Conservation (phyloP, 2,888 invertebrate genomes). For the Limenitis arthemis region DNA sequence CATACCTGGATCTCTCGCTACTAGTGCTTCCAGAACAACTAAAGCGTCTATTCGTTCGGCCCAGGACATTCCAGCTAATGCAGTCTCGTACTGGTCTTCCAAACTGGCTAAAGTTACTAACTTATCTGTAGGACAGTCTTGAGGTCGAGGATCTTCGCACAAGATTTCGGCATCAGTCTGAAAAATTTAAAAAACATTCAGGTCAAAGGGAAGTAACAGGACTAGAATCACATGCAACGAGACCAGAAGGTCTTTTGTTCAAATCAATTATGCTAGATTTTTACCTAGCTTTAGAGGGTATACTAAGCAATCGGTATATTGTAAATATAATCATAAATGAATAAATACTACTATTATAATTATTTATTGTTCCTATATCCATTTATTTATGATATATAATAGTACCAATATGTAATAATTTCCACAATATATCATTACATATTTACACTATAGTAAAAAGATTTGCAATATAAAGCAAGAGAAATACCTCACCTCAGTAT, state of each 20-base stretch:
- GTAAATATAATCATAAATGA: too few relatives aligned
- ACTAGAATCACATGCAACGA: too few relatives aligned
- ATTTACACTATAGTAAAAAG: neutral
- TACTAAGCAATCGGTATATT: too few relatives aligned
- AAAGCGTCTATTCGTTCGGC: conserved; percentile 88
- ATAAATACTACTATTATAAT: too few relatives aligned
- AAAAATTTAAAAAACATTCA: neutral
- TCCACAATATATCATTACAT: too few relatives aligned
- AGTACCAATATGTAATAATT: too few relatives aligned
- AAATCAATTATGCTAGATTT: too few relatives aligned
- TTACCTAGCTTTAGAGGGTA: too few relatives aligned
- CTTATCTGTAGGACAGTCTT: conserved; percentile 30
- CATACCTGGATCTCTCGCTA: conserved; percentile 88
- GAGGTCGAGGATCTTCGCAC: conserved; percentile 47
- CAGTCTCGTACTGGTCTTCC: conserved; percentile 79
- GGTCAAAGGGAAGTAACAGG: too few relatives aligned
- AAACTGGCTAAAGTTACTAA: conserved; percentile 50
- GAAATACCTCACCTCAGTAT: conserved; percentile 69
- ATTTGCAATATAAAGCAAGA: neutral
- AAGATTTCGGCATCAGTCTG: conserved; percentile 78
- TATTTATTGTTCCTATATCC: too few relatives aligned
- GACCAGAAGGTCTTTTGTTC: too few relatives aligned
- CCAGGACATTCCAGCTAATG: conserved; percentile 85
- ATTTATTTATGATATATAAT: too few relatives aligned
- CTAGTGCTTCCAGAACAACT: conserved; percentile 82